Percentiles rank a stretch among this genome's conserved stretches.
phyloP scores from a whole-genome alignment of 2,797 vertebrate species.

The Okamejei kenojei region DNA sequence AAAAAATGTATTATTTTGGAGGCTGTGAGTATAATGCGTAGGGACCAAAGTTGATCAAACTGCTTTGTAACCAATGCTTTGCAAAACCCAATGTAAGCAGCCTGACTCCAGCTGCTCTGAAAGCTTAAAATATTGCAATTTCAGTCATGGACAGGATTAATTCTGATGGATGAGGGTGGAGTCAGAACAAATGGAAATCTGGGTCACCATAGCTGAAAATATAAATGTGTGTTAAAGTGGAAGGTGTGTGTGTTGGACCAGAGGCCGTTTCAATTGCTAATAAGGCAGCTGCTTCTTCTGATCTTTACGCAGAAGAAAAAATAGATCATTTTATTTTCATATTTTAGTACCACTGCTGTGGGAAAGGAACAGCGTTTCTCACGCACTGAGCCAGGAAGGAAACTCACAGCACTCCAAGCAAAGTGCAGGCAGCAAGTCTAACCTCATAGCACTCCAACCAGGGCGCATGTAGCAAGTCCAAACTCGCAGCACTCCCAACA shows the following conservation, averaged over 20 bases:
- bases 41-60: neutral
- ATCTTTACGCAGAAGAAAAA: neutral
- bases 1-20: neutral
- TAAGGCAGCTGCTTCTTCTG: slow-evolving; percentile 9
- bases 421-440: too few species aligned
- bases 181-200: slow-evolving; percentile 13
- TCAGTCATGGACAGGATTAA: neutral
- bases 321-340: slow-evolving; percentile 27
- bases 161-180: neutral
- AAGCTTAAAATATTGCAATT: neutral
- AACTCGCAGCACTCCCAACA: too few species aligned
- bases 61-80: too few species aligned
- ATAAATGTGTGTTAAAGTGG: slow-evolving; percentile 1
- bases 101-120: neutral
- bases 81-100: neutral
- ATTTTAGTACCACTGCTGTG: neutral
- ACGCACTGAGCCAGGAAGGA: neutral
- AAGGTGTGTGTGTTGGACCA: neutral
- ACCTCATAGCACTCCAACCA: too few species aligned
- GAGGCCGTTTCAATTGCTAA: neutral
- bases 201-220: slow-evolving; percentile 26
- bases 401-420: too few species aligned
- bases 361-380: neutral
- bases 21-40: neutral
- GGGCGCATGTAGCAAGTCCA: too few species aligned